Base-by-base conservation (phyloP, 2,888 invertebrate species). In the Anticlea derivata region DNA sequence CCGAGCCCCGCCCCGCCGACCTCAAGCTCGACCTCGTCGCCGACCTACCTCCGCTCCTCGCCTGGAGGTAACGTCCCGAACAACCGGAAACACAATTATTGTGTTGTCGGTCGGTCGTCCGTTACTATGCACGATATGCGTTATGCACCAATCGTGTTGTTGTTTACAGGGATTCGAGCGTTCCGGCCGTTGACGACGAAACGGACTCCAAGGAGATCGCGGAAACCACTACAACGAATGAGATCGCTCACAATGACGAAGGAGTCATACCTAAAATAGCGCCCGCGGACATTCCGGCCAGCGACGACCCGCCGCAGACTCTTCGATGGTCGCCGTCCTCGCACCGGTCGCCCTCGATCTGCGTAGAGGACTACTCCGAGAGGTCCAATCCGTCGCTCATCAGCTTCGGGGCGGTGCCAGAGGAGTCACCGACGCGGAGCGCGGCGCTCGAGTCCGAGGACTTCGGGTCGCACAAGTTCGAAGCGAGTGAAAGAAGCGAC, bases 21-120 rank as follows among this genome's bases (percentile, higher is more conserved):
- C 77, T 76, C 60, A 67, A 77, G 33, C 85, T 79, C 68, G 87
- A 87, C 79, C 80, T 87, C 70, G 88, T 86, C 64, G 86, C 83
- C 62, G 85, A 85, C 74, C 76, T 86, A 53, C 87, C 88, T 53
- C 64, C 75, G 46, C 83, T 79, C 73, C 83, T 79, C 73, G 78
- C 86, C 67, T 81, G 88, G 88, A n/a, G n/a, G n/a, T n/a, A n/a
- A n/a, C n/a, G n/a, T n/a, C n/a, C n/a, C n/a, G n/a, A n/a, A n/a
- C n/a, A n/a, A n/a, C n/a, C 22, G 39, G 10, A 29, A 50, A 27
- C 33, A 5, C n/a, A n/a, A n/a, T n/a, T n/a, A n/a, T n/a, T n/a
- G n/a, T n/a, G n/a, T n/a, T n/a, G n/a, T n/a, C n/a, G n/a, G n/a
- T n/a, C 13, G n/a, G 22, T n/a, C 8, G 23, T 30, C 40, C 48